Percentiles rank a stretch among this genome's conserved stretches.
These are phyloP conservation scores for Galaxias olidus DNA, from an alignment of 2,797 vertebrate species.

Conservation along the genomic window DNA sequence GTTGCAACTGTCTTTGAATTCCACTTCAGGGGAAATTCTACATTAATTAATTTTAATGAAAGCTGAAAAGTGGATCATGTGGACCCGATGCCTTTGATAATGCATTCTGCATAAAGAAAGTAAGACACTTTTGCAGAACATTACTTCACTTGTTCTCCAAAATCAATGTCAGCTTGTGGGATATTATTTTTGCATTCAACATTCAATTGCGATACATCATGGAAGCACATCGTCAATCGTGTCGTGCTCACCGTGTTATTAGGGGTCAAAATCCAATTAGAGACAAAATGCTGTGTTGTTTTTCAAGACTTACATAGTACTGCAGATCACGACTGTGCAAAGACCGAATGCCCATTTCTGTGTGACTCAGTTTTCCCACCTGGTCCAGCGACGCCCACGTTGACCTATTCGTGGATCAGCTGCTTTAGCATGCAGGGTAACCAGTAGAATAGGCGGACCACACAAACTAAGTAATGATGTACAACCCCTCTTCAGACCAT, in stretches of 20 bases:
- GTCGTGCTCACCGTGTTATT: too few species aligned
- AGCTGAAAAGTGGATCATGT: too few species aligned
- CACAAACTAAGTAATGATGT: constrained; percentile 37
- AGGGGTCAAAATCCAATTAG: too few species aligned
- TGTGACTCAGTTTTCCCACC: neutral
- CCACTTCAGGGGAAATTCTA: too few species aligned
- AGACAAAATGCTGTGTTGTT: neutral
- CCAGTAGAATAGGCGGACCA: constrained; percentile 11
- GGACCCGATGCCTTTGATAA: too few species aligned
- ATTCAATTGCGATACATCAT: neutral
- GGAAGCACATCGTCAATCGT: neutral
- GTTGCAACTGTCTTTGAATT: too few species aligned
- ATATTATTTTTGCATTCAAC: neutral
- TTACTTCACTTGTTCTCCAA: too few species aligned
- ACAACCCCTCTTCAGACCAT: constrained; percentile 45
- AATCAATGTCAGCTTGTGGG: too few species aligned
- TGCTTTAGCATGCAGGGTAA: constrained; percentile 9
- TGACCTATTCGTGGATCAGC: constrained; percentile 16
- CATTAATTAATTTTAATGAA: too few species aligned
- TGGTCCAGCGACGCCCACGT: constrained; percentile 1
- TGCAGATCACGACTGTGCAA: neutral
- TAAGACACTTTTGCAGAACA: too few species aligned
- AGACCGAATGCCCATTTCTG: neutral
- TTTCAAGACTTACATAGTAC: neutral
- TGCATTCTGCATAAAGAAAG: too few species aligned